Conservation (phyloP, 2,113 vertebrate genomes). For the Gymnogyps californianus region DNA sequence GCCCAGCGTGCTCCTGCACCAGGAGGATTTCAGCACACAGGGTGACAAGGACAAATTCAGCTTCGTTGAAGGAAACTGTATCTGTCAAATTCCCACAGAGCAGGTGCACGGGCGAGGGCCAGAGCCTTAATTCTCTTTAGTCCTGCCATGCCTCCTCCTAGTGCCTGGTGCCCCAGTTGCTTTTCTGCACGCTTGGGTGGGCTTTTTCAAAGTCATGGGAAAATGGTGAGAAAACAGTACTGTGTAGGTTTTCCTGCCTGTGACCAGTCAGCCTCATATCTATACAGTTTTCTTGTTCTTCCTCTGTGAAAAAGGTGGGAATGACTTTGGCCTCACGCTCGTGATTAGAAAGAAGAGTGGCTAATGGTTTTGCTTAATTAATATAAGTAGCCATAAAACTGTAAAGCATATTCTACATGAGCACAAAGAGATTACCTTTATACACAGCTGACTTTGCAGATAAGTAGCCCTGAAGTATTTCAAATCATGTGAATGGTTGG, state of each 20-base stretch:
- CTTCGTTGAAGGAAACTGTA: accelerated
- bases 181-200: background rate
- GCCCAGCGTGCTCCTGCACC: background rate
- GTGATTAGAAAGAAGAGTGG: background rate
- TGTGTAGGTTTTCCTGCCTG: background rate
- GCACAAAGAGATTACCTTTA: background rate
- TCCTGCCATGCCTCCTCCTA: background rate
- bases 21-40: background rate
- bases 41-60: background rate
- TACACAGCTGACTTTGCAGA: background rate
- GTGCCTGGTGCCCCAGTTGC: background rate
- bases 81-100: background rate
- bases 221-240: background rate
- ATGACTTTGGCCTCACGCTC: background rate
- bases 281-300: background rate
- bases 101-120: accelerated
- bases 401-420: background rate
- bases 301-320: background rate
- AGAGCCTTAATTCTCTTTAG: background rate
- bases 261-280: background rate
- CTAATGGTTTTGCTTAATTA: background rate
- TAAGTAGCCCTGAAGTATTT: background rate
- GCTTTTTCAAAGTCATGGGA: background rate
- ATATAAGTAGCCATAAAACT: background rate
- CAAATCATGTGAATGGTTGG: background rate